Conservation (phyloP, 2,888 invertebrate species). For the Auanema freiburgensis region DNA sequence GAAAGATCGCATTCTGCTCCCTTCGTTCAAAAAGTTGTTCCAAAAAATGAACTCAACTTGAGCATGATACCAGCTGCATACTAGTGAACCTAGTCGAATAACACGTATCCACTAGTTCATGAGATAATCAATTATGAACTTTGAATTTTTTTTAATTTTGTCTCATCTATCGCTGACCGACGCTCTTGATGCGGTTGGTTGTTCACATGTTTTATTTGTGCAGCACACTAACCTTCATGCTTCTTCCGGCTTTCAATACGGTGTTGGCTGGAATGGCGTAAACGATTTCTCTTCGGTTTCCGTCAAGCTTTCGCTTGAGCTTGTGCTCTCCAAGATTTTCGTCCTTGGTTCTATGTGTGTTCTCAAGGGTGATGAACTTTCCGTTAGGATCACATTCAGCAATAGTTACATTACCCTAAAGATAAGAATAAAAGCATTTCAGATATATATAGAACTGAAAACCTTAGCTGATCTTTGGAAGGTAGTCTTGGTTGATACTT, state of each 20-base stretch:
- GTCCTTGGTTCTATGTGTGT: conserved; percentile 66
- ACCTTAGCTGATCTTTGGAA: conserved; percentile 68
- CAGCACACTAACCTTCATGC: conserved; percentile 41
- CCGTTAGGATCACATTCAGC: conserved; percentile 69
- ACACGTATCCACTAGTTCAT: too few relatives aligned
- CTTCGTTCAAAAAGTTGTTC: too few relatives aligned
- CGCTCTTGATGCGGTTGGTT: too few relatives aligned
- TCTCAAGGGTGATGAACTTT: conserved; percentile 69
- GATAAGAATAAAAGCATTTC: not conserved
- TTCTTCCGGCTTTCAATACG: conserved; percentile 41
- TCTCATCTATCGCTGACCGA: too few relatives aligned
- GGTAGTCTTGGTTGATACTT: conserved; percentile 68
- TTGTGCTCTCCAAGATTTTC: conserved; percentile 53
- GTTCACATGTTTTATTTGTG: too few relatives aligned
- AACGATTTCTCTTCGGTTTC: conserved; percentile 47
- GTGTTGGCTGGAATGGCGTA: conserved; percentile 49
- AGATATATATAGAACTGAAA: conserved; percentile 52
- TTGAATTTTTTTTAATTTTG: too few relatives aligned
- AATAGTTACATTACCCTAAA: conserved; percentile 67
- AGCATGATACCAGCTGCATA: too few relatives aligned
- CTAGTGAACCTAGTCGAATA: too few relatives aligned
- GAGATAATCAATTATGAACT: too few relatives aligned
- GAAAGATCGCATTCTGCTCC: too few relatives aligned
- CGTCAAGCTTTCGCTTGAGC: conserved; percentile 49
- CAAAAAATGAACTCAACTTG: too few relatives aligned